Evolutionary conservation across 2,113 vertebrate genomes (phyloP), one percentile per base, ranked within the genome.

Genomic region (Odontesthes bonariensis): DNA sequence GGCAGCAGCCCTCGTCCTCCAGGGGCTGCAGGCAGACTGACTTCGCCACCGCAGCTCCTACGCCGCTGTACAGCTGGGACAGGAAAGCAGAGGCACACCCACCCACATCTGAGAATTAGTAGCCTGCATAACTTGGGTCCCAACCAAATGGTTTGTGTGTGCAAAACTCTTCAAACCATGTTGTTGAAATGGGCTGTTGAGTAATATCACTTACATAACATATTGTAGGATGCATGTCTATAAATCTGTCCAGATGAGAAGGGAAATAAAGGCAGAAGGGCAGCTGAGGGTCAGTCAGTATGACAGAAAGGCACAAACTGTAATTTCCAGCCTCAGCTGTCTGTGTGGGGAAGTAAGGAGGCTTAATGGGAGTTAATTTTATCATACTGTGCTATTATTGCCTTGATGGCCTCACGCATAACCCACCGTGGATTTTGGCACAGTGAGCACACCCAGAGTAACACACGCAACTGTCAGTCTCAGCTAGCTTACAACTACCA

Each of bases 351-450:
- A 77, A 83, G 81, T 69, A 74, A 69, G 64, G 70, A 78, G 82
- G 82, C 80, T 86, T 85, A 86, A 75, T 85, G 68, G 73, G 68
- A 81, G 81, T 81, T 82, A 79, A 85, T 89, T 84, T 87, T 79
- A 75, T 81, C 86, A 68, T 79, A 61, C 76, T 76, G 86, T 57
- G 73, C 85, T 91, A 83, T 88, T 85, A 89, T 82, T 88, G 85
- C 81, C 69, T 42, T 9, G 59, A 79, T 86, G 79, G 79, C 71
- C 84, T 84, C 83, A 82, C 72, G 78, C 71, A 59, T 69, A 84
- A 76, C 79, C 68, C 69, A 73, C 61, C 73, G 7, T 73, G 47
- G 76, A 57, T 52, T 46, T 63, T 38, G 13, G 54, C 57, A 72
- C 66, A 49, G 75, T 42, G 52, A 73, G 55, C 64, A 84, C 65